Evolutionary conservation across 2,797 vertebrate species (phyloP).

Genomic region (Cossypha heuglini): DNA sequence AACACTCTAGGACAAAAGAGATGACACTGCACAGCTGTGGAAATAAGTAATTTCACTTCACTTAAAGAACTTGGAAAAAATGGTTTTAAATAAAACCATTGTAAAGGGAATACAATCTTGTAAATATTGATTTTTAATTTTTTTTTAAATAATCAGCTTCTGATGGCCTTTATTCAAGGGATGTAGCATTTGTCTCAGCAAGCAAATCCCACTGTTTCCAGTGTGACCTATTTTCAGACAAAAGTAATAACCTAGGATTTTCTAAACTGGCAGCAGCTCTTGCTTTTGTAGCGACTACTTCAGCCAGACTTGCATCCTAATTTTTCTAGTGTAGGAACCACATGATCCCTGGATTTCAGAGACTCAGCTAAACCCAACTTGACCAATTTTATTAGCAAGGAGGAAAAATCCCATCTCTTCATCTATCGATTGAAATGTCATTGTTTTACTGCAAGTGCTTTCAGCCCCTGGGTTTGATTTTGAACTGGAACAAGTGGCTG

Average conservation of each 20-base stretch:
- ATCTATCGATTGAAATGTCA: neutral
- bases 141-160: neutral
- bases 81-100: neutral
- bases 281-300: neutral
- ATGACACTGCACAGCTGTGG: neutral
- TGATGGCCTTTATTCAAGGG: neutral
- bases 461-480: neutral
- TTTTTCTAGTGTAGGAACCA: neutral
- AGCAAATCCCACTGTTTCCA: neutral
- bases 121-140: neutral
- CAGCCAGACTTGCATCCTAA: neutral
- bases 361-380: neutral
- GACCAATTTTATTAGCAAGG: neutral
- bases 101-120: neutral
- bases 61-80: neutral
- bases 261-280: neutral
- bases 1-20: neutral
- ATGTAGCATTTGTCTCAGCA: neutral
- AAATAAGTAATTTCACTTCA: neutral
- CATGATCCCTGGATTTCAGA: neutral
- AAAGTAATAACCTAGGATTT: neutral
- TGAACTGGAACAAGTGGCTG: neutral
- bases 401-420: neutral
- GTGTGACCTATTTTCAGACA: neutral
- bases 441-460: neutral